phyloP scores from a whole-genome alignment of 1,140 invertebrate genomes.

The Philopotamus ludificatus region DNA sequence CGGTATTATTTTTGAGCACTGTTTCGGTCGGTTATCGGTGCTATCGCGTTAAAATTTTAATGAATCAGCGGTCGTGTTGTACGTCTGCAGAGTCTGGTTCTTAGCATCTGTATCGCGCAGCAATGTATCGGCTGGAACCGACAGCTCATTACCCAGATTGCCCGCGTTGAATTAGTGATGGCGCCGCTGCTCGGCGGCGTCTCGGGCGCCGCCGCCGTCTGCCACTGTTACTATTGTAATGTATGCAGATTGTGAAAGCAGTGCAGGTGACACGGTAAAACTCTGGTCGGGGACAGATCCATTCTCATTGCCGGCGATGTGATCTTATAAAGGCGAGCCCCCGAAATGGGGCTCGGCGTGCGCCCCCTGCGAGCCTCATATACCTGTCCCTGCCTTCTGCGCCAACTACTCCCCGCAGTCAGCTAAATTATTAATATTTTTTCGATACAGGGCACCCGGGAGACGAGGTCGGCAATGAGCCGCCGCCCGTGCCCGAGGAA shows the following conservation, averaged over 20 bases:
- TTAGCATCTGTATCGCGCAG: background rate
- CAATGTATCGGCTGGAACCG: slow-evolving; percentile 9
- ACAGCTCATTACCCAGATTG: slow-evolving; percentile 39
- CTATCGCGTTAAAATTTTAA: too few species aligned
- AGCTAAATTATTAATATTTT: slow-evolving; percentile 43
- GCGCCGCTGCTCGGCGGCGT: slow-evolving; percentile 1
- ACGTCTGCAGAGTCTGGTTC: background rate
- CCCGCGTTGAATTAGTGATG: slow-evolving; percentile 35
- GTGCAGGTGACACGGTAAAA: background rate
- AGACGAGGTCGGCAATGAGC: slow-evolving; percentile 24
- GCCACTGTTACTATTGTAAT: background rate
- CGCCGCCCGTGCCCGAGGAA: slow-evolving; percentile 15
- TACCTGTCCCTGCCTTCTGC: slow-evolving; percentile 32
- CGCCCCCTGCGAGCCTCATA: slow-evolving; percentile 24
- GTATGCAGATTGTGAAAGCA: background rate
- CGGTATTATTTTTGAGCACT: background rate
- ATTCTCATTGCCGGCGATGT: background rate
- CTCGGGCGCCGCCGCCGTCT: background rate
- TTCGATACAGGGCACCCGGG: slow-evolving; percentile 40
- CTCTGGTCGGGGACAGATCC: background rate
- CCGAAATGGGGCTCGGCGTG: slow-evolving; percentile 16
- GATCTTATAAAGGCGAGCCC: slow-evolving; percentile 10
- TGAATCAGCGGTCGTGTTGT: background rate
- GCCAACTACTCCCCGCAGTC: slow-evolving; percentile 38
- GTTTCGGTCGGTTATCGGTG: too few species aligned